phyloP scores from a whole-genome alignment of 1,140 invertebrate species.

The Spodoptera frugiperda region DNA sequence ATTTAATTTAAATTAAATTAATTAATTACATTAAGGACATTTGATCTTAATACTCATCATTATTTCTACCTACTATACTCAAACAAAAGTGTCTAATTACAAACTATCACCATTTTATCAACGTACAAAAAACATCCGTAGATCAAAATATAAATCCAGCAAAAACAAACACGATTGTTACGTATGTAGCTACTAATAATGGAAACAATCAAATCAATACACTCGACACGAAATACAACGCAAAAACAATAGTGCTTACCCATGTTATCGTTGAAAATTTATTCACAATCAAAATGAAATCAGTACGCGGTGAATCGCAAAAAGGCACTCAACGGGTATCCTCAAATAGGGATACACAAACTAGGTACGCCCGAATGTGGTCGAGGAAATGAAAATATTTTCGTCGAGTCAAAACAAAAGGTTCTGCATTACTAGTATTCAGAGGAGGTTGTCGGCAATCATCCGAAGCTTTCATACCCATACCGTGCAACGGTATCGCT shows the following conservation, averaged over 20 bases:
- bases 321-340: constrained; percentile 58
- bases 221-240: constrained; percentile 29
- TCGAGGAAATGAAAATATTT: constrained; percentile 75
- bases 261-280: constrained; percentile 55
- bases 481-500: constrained; percentile 63
- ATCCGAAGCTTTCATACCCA: constrained; percentile 46
- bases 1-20: too few relatives aligned
- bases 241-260: constrained; percentile 54
- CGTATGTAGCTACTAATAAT: too few relatives aligned
- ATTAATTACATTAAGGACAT: too few relatives aligned
- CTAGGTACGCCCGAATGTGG: constrained; percentile 55
- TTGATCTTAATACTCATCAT: too few relatives aligned
- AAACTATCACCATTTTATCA: too few relatives aligned
- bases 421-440: constrained; percentile 51
- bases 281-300: constrained; percentile 66
- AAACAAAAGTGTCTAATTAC: too few relatives aligned
- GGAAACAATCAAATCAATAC: constrained; percentile 29
- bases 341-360: constrained; percentile 75
- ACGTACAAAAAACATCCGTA: too few relatives aligned
- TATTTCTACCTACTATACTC: too few relatives aligned
- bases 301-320: constrained; percentile 58
- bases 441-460: constrained; percentile 51
- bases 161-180: too few relatives aligned
- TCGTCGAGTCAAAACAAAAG: constrained; percentile 67
- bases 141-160: too few relatives aligned